phyloP scores from a whole-genome alignment of 2,797 vertebrate genomes.

The Brachymystax lenok region DNA sequence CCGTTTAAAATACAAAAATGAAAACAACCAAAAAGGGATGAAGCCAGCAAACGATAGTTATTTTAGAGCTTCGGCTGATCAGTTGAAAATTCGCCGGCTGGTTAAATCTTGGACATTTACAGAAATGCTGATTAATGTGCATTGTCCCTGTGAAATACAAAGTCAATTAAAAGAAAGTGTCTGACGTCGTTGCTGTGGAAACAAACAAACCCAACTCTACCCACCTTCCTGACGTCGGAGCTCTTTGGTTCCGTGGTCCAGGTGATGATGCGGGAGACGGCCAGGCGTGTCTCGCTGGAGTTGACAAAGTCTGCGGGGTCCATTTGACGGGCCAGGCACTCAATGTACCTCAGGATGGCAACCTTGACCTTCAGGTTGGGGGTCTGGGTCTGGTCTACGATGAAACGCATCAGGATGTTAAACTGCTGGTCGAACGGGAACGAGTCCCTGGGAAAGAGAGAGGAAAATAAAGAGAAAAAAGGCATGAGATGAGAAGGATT shows the following conservation, averaged over 20 bases:
- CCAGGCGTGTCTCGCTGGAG: conserved; percentile 93
- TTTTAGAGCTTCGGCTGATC: not conserved
- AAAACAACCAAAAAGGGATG: not conserved
- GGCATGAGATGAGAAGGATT: not conserved
- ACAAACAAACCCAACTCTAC: conserved; percentile 59
- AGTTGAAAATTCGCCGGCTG: not conserved
- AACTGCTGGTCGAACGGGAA: conserved; percentile 96
- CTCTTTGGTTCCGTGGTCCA: conserved; percentile 98
- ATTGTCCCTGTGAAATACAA: not conserved
- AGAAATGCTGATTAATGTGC: not conserved
- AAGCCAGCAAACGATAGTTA: not conserved
- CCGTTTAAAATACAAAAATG: conserved; percentile 10
- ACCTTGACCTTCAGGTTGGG: conserved; percentile 97
- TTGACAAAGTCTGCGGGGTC: conserved; percentile 93
- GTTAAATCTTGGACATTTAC: not conserved
- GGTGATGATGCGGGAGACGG: conserved; percentile 95
- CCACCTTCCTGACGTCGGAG: conserved; percentile 94
- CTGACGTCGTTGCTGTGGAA: not conserved
- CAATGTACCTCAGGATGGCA: conserved; percentile 92
- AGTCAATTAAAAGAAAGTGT: not conserved
- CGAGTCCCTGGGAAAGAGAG: conserved; percentile 81
- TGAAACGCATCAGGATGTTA: conserved; percentile 97
- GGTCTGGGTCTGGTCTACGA: conserved; percentile 96
- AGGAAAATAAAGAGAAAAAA: not conserved
- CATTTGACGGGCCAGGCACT: conserved; percentile 91